Percentiles rank a stretch among this genome's conserved stretches.
These are phyloP conservation scores for Corydoras maculifer DNA, from an alignment of 2,113 vertebrate genomes.

Conservation along the genomic window DNA sequence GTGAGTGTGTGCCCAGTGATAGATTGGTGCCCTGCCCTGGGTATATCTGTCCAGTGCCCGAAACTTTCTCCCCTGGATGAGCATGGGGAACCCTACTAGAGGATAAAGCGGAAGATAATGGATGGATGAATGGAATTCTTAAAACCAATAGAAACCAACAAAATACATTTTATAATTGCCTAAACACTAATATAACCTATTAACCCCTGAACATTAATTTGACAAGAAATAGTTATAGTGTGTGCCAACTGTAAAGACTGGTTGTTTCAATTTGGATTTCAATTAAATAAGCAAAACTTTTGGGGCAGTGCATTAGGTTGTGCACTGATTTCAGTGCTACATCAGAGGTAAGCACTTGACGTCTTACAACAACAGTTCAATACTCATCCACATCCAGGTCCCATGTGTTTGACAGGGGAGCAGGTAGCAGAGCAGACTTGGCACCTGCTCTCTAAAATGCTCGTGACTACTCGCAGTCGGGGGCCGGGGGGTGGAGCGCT, in stretches of 20 bases:
- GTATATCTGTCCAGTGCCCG: too few species aligned
- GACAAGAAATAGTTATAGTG: too few species aligned
- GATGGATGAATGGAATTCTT: too few species aligned
- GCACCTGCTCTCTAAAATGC: slow-evolving; percentile 44
- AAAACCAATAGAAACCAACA: too few species aligned
- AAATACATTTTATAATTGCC: too few species aligned
- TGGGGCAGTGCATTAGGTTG: slow-evolving; percentile 25
- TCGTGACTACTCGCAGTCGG: slow-evolving; percentile 39
- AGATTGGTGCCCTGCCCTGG: too few species aligned
- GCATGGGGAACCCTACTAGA: too few species aligned
- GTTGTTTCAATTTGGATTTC: slow-evolving; percentile 17
- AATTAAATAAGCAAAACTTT: slow-evolving; percentile 26
- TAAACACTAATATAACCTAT: too few species aligned
- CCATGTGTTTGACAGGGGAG: slow-evolving; percentile 34
- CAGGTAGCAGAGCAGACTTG: slow-evolving; percentile 31
- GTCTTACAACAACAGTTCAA: slow-evolving; percentile 39
- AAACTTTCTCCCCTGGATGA: too few species aligned
- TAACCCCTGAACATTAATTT: too few species aligned
- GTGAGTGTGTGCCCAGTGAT: too few species aligned
- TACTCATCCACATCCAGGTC: slow-evolving; percentile 30
- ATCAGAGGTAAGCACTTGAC: slow-evolving; percentile 33
- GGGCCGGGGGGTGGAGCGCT: slow-evolving; percentile 33
- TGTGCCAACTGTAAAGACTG: slow-evolving; percentile 9
- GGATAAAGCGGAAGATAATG: too few species aligned
- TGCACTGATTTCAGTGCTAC: slow-evolving; percentile 30